Conservation (phyloP, 1,140 invertebrate genomes). For the Metopolophium dirhodum region DNA sequence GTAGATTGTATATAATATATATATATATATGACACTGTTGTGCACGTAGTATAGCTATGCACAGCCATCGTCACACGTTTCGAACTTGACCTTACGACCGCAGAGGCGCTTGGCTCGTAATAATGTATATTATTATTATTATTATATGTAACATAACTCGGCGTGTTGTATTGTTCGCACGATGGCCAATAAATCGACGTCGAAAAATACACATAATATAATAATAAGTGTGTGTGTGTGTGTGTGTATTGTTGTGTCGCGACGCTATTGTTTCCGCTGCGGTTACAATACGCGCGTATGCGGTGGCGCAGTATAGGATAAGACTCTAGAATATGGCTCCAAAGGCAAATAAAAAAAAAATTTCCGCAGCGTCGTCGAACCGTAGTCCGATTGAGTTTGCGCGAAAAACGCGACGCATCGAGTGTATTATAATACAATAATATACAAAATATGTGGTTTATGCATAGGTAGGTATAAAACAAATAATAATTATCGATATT, state of each 20-base stretch:
- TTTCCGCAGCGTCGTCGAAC: background rate
- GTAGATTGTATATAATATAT: background rate
- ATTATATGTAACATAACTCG: background rate
- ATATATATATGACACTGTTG: background rate
- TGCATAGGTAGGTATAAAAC: background rate
- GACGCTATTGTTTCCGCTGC: background rate
- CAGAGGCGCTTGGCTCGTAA: constrained; percentile 1
- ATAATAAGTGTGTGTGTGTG: background rate
- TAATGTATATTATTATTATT: background rate
- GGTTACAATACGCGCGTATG: background rate
- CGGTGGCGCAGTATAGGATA: background rate
- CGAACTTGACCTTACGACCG: constrained; percentile 37
- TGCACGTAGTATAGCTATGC: background rate
- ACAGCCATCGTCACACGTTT: background rate
- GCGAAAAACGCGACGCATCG: background rate
- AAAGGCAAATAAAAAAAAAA: background rate
- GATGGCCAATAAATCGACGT: background rate
- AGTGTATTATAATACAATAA: background rate
- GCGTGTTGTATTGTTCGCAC: background rate
- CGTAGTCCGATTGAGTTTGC: background rate
- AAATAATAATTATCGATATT: background rate
- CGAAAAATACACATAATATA: background rate
- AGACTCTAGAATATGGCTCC: background rate
- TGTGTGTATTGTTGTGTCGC: background rate
- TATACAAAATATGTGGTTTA: background rate